Evolutionary conservation across 2,888 invertebrate species (phyloP).

Genomic region (Dryobotodes eremita): DNA sequence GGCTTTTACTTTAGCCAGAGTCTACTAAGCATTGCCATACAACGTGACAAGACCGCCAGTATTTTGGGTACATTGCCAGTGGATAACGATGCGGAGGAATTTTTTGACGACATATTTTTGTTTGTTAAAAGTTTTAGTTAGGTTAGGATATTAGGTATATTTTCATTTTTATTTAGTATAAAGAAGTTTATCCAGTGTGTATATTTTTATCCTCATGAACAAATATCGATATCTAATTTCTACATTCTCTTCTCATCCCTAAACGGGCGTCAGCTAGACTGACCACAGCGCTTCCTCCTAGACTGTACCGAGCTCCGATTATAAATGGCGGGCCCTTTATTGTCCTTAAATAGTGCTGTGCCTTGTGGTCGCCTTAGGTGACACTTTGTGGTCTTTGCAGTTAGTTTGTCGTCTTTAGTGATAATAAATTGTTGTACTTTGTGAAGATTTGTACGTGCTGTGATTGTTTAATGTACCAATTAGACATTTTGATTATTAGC

Average conservation of each 20-base stretch:
- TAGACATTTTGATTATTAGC: neutral
- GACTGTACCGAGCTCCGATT: slow-evolving; percentile 60
- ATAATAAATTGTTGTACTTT: slow-evolving; percentile 38
- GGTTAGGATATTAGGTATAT: no score
- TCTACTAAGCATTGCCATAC: no score
- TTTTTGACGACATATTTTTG: no score
- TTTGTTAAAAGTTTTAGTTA: no score
- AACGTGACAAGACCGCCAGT: no score
- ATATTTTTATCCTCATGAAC: no score
- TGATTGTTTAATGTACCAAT: neutral
- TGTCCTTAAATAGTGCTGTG: slow-evolving; percentile 65
- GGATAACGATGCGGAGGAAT: no score
- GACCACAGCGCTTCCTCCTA: slow-evolving; percentile 67
- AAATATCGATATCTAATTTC: slow-evolving; percentile 34
- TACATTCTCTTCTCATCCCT: slow-evolving; percentile 36
- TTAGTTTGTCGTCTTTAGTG: slow-evolving; percentile 34
- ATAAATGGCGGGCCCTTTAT: slow-evolving; percentile 70
- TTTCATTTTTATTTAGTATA: no score
- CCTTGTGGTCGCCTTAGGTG: slow-evolving; percentile 53
- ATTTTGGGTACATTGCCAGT: no score
- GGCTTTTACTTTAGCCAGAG: no score
- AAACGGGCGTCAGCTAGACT: slow-evolving; percentile 64
- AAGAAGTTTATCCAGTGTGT: no score
- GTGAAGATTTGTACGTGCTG: slow-evolving; percentile 26
- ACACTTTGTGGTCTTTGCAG: slow-evolving; percentile 45